Base-by-base conservation (phyloP, 2,888 invertebrate genomes). In the Tachina fera region DNA sequence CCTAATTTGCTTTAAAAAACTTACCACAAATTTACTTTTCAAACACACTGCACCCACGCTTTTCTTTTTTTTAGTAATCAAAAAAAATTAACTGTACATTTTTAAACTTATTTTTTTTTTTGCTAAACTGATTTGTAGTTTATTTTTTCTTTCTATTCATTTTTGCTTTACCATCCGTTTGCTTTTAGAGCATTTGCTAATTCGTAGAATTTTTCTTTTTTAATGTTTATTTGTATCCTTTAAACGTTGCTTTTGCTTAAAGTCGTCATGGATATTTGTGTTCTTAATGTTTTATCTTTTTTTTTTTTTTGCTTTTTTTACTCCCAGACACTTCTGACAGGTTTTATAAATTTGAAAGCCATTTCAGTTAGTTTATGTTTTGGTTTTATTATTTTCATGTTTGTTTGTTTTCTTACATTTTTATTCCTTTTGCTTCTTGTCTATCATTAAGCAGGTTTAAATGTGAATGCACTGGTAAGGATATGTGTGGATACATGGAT, bases 241-340 rank as follows among this genome's bases (percentile, higher is more conserved):
- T 65, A 76, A 61, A 53, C 49, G 47, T 19, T 43, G 5, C 43
- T 65, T 43, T 47, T 10, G 9, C 41, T 43, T 51, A 43, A 43
- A 71, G 39, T 47, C 39, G 39, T 60, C 53, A 45, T 60, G 22
- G 51, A 41, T 65, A 41, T 68, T 61, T 11, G 3, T 76, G 41
- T 70, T 58, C 70, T 19, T 43, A 41, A 9, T 76, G 39, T 49
- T 45, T 60, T 22, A 47, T 63, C 19, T 60, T 63, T 84, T 3
- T 58, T 58, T 53, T 22, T 61, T 61, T 47, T 67, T 60, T 83
- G 11, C 45, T 39, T 61, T 22, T n/a, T 65, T 71, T 67, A 49
- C 51, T 70, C 49, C 61, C 72, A 77, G 81, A 80, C 77, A 81
- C 45, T 84, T 84, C 72, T 81, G 80, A 81, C 77, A 81, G 72